Evolutionary conservation across 2,888 invertebrate genomes (phyloP), one percentile per base, ranked within the genome.

Genomic region (Trissolcus brochymenae): DNA sequence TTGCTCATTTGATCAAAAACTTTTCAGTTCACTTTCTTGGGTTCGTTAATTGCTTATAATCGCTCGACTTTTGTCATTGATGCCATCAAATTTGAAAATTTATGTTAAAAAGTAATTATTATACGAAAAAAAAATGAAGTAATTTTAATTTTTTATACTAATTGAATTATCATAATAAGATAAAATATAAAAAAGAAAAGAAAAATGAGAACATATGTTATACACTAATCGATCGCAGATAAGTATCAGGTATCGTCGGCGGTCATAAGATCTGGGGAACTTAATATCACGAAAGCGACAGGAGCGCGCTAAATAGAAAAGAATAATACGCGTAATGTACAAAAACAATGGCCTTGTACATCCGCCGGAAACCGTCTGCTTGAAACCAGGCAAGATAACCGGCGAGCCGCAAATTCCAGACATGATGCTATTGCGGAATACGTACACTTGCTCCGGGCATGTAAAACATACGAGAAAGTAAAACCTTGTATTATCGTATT

Each of bases 271-370:
- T 55, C 65, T 60, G 35, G 64, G 65, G 70, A 61, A 65, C 61
- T 57, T 76, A 62, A 66, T 66, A 76, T 46, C 56, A 41, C 59
- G 67, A 50, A 29, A 21, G 67, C 43, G 64, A 74, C 65, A 59
- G 67, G 62, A 57, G 57, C 54, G 70, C 70, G 61, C 61, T 51
- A 56, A 74, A 67, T 57, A 62, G 2, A 29, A 29, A 72, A 54
- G 67, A 68, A 17, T 50, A 43, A n/a, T 57, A 53, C 53, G 21
- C 2, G 50, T n/a, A n/a, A n/a, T n/a, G 62, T 55, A 65, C 75
- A 84, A 86, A 84, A 86, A 87, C 87, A 87, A 88, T 87, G 87
- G 87, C 87, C 87, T 87, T 87, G 87, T 81, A 80, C 79, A 83
- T 87, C 87, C 87, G 85, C 77, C 87, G 87, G 87, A 87, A 87